These are phyloP conservation scores for Procavia capensis DNA, from an alignment of 2,113 vertebrate species.

Conservation along the genomic window DNA sequence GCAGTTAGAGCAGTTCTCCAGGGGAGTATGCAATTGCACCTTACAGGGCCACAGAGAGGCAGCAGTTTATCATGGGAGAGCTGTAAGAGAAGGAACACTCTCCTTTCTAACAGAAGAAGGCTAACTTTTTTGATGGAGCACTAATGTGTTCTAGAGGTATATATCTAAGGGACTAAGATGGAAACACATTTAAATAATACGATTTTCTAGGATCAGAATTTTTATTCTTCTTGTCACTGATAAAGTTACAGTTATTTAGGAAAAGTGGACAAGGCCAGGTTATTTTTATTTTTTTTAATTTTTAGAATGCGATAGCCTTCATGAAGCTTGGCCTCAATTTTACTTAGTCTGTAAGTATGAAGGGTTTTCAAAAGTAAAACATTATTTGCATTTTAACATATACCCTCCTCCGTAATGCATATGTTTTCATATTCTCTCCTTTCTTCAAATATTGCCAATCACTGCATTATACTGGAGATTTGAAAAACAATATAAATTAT, in stretches of 20 bases:
- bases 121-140: neutral
- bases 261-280: neutral
- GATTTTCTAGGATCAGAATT: neutral
- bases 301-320: neutral
- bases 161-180: neutral
- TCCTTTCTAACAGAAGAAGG: neutral
- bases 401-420: neutral
- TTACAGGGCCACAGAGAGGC: neutral
- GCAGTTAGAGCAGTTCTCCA: neutral
- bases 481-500: neutral
- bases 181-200: neutral
- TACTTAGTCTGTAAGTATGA: neutral
- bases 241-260: neutral
- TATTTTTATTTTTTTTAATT: neutral
- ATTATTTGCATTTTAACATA: neutral
- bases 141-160: neutral
- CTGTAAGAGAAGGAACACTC: neutral
- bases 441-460: neutral
- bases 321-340: neutral
- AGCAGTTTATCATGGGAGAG: fast-evolving
- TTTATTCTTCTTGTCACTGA: neutral
- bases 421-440: neutral
- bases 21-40: neutral
- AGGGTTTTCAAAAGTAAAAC: neutral
- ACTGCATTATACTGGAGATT: neutral